These are phyloP conservation scores for Ladona fulva DNA, from an alignment of 1,140 invertebrate genomes.

Conservation along the genomic window DNA sequence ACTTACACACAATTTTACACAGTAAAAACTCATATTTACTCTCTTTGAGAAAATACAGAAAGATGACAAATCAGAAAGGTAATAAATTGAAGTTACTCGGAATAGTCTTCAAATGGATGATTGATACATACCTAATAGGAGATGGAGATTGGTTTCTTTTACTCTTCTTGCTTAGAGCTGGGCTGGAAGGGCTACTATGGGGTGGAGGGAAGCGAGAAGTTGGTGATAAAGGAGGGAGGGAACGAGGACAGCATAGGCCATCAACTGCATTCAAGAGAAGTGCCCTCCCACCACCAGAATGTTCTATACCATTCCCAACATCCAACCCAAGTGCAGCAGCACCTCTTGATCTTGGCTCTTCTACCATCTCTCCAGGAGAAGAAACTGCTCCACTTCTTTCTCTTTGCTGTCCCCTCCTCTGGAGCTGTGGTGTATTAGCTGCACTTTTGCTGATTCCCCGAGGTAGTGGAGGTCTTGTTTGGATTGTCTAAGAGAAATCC, in stretches of 20 bases:
- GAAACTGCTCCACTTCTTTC: background rate
- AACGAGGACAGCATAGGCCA: slow-evolving; percentile 13
- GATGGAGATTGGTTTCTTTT: slow-evolving; percentile 65
- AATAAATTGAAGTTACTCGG: too few species aligned
- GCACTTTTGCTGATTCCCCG: background rate
- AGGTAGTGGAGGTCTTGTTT: background rate
- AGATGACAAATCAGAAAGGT: too few species aligned
- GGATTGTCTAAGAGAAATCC: background rate
- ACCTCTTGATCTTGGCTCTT: background rate
- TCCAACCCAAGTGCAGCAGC: background rate
- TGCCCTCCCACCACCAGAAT: background rate
- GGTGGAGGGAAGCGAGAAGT: slow-evolving; percentile 42
- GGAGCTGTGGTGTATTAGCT: background rate
- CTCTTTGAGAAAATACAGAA: too few species aligned
- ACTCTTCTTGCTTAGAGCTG: slow-evolving; percentile 58
- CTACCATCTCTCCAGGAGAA: background rate
- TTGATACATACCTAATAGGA: background rate
- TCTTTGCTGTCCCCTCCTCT: background rate
- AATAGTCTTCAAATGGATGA: background rate
- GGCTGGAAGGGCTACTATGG: slow-evolving; percentile 59
- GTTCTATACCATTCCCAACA: background rate
- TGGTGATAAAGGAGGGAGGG: slow-evolving; percentile 20
- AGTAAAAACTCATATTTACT: too few species aligned
- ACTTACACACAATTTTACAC: too few species aligned
- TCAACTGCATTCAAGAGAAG: background rate